Base-by-base conservation (phyloP, 2,797 vertebrate species). In the Erithacus rubecula region DNA sequence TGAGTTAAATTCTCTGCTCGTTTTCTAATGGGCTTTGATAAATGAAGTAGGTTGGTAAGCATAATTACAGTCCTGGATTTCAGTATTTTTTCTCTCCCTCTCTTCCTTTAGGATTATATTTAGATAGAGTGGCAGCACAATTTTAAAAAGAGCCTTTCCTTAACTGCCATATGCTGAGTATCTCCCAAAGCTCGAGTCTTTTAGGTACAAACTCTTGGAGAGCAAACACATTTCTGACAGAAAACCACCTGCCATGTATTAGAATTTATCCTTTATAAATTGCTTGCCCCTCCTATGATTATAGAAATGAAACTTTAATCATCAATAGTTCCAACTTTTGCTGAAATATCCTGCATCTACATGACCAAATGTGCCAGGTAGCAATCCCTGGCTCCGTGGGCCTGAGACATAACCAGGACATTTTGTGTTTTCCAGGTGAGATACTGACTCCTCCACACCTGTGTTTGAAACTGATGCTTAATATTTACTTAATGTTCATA, bases 1-100 rank as follows among this genome's bases (percentile, higher is more conserved):
- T 15, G 60, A 58, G 43, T 77, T 63, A 93, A 74, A 88, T 76
- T 89, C 65, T 96, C 41, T 55, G 27, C 59, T 94, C 59, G 34
- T 91, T 76, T 87, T 56, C 34, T 93, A 91, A 91, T 81, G 75
- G 80, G 30, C 67, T 96, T 95, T 72, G 68, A 91, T 89, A 96
- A 90, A 87, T 79, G 78, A 87, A 92, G 79, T 82, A 59, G 63
- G 80, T 94, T 89, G 88, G 87, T 89, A 95, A 97, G 89, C n/a
- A 69, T 83, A 94, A 86, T 85, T 90, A 72, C 46, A 46, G 53
- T 63, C 81, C 82, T 87, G 80, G 26, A 10, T 75, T 86, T 75
- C 3, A 36, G 39, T 78, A 21, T 23, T 53, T 89, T 89, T 21
- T 83, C 20, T 72, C 22, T 27, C 32, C 75, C 53, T 83, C 24